Base-by-base conservation (phyloP, 2,888 invertebrate genomes). In the Tetramorium bicarinatum region DNA sequence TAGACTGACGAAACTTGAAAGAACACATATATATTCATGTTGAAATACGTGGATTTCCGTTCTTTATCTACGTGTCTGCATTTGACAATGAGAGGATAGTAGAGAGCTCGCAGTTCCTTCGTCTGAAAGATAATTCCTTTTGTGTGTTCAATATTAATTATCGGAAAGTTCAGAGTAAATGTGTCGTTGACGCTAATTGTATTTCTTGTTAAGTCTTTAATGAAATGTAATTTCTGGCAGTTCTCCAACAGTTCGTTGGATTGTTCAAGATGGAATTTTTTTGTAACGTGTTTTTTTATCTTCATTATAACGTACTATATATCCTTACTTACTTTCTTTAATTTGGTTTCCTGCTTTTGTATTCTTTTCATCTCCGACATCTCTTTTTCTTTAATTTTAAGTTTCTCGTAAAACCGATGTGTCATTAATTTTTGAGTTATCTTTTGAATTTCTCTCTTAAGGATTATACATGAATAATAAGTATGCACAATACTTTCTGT, bases 71-170 rank as follows among this genome's bases (percentile, higher is more conserved):
- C 29, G 34, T 59, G 25, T 79, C 72, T 72, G 71, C 25, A 61
- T 47, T 79, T 79, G 71, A 71, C 79, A 71, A 47, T 54, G 59
- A 80, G 79, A 49, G 38, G 67, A 11, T 72, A 29, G 18, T 18
- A 25, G 38, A 47, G 69, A 25, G 38, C 34, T 59, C 21, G 13
- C 11, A 21, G 56, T 59, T 59, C 13, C 59, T 72, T 47, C 47
- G 25, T 1, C n/a, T 38, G 38, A 47, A 61, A 59, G 59, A 80
- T 72, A 80, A 71, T 61, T 71, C n/a, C 59, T 49, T 80, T 80
- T 71, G n/a, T 61, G n/a, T 47, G 18, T 49, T 59, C 71, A 47
- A n/a, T 79, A 59, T 79, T 79, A 80, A 80, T 80, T 80, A 80
- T 72, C 38, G 47, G 47, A 59, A 47, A 80, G 21, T 72, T 80